Conservation (phyloP, 2,797 vertebrate species). For the Emys orbicularis region DNA sequence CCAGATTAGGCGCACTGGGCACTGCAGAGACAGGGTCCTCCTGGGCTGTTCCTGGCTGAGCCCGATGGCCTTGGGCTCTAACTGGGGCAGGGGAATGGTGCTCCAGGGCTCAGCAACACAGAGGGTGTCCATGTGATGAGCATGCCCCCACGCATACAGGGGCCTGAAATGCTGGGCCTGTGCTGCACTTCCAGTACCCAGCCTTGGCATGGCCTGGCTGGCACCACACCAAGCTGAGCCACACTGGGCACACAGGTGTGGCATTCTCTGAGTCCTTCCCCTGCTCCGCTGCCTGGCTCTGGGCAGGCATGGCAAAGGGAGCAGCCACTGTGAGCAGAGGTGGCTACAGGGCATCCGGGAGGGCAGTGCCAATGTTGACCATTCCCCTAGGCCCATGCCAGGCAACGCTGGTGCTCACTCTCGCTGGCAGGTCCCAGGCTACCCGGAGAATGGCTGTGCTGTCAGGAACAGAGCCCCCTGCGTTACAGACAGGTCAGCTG, state of each 20-base stretch:
- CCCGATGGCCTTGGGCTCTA: background rate
- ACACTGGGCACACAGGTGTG: background rate
- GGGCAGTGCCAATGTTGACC: background rate
- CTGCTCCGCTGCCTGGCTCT: background rate
- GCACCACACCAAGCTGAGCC: background rate
- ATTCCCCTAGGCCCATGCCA: background rate
- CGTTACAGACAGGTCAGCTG: slow-evolving; percentile 34
- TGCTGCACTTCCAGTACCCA: background rate
- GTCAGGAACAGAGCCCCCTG: background rate
- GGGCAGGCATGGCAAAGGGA: background rate
- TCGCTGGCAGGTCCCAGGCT: no score
- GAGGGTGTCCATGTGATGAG: background rate
- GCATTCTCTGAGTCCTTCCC: background rate
- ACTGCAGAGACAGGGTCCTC: background rate
- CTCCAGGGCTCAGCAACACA: background rate
- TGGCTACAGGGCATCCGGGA: background rate
- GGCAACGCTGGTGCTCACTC: background rate
- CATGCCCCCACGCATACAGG: background rate
- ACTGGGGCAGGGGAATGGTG: background rate
- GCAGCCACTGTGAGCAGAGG: background rate
- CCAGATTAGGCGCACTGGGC: no score
- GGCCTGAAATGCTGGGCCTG: background rate
- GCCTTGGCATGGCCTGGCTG: background rate
- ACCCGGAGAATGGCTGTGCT: background rate
- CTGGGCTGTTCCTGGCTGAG: background rate